Evolutionary conservation across 2,113 vertebrate genomes (phyloP).

Genomic region (Addax nasomaculatus): DNA sequence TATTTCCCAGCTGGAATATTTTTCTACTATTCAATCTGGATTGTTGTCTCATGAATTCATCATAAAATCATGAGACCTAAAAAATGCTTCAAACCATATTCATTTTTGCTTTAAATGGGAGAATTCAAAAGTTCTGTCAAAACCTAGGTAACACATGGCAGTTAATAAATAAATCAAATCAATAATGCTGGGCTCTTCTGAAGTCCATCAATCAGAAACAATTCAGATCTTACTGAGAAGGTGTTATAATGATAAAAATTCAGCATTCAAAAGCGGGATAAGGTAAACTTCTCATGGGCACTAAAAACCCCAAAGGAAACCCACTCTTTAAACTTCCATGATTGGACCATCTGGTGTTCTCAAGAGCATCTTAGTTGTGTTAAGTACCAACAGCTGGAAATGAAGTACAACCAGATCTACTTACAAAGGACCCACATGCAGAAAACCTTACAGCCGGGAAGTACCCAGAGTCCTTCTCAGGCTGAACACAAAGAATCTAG

Average conservation of each 20-base stretch:
- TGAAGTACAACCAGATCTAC: conserved; percentile 46
- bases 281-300: conserved; percentile 30
- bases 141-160: not conserved
- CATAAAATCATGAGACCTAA: conserved; percentile 12
- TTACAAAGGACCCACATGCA: not conserved
- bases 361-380: conserved; percentile 50
- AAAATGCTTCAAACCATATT: conserved; percentile 10
- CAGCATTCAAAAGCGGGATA: not conserved
- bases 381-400: conserved; percentile 63
- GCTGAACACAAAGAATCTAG: not conserved
- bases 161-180: not conserved
- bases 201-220: conserved; percentile 6
- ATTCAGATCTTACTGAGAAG: not conserved
- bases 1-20: conserved; percentile 35
- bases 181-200: not conserved
- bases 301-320: conserved; percentile 55
- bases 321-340: conserved; percentile 57
- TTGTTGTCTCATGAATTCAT: conserved; percentile 59
- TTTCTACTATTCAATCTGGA: conserved; percentile 23
- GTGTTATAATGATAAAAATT: not conserved
- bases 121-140: not conserved
- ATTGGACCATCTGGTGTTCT: conserved; percentile 62
- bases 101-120: not conserved
- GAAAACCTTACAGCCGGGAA: not conserved
- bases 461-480: not conserved